Evolutionary conservation across 2,113 vertebrate genomes (phyloP).

Genomic region (Craseonycteris thonglongyai): DNA sequence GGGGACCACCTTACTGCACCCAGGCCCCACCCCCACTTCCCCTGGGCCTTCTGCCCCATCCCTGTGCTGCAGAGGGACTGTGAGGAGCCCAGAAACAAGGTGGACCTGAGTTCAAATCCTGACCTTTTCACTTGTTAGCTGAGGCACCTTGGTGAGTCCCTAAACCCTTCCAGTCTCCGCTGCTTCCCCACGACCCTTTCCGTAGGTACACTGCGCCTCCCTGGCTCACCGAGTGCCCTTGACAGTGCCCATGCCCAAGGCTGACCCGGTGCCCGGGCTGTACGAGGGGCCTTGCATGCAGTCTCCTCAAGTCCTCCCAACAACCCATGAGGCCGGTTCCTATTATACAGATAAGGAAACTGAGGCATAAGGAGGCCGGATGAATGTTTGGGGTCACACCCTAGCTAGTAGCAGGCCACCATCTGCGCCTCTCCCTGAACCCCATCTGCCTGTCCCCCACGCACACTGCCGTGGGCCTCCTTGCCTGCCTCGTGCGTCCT

Average conservation of each 20-base stretch:
- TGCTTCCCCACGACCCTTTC: not conserved
- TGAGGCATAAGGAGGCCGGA: not conserved
- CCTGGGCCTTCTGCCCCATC: not conserved
- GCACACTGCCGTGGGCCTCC: rapidly evolving
- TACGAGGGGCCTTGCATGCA: not conserved
- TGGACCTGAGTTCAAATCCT: not conserved
- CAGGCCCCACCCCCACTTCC: not conserved
- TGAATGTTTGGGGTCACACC: not conserved
- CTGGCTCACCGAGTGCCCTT: rapidly evolving
- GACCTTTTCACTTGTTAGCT: not conserved
- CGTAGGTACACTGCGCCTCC: rapidly evolving
- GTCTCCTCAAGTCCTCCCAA: not conserved
- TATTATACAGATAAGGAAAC: not conserved
- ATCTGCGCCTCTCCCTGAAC: too few relatives aligned
- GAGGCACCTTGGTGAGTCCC: not conserved
- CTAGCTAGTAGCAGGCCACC: not conserved
- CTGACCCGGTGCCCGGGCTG: not conserved
- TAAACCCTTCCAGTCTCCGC: not conserved
- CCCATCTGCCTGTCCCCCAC: rapidly evolving
- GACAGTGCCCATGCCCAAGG: not conserved
- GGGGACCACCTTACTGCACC: too few relatives aligned
- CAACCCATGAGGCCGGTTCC: not conserved
- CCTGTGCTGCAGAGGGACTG: not conserved
- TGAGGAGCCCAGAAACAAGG: not conserved
- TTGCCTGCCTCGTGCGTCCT: rapidly evolving